Evolutionary conservation across 2,888 invertebrate species (phyloP).

Genomic region (Netelia inedita): DNA sequence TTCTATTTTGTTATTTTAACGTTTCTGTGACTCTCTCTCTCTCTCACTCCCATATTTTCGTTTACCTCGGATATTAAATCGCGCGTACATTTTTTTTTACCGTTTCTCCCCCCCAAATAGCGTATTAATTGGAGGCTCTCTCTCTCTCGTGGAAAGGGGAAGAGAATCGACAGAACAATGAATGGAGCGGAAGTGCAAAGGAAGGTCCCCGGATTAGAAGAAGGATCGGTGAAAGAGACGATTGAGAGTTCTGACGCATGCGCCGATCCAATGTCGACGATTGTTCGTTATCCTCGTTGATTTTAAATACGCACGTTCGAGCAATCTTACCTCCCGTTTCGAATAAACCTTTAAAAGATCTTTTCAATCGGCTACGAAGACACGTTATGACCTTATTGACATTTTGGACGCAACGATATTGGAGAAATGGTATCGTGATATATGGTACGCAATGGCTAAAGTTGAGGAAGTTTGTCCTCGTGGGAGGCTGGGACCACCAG

Average conservation of each 20-base stretch:
- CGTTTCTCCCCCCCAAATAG: too few species aligned
- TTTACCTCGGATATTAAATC: not conserved
- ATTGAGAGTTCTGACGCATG: conserved; percentile 6
- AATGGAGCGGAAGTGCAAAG: not conserved
- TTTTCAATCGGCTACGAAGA: conserved; percentile 52
- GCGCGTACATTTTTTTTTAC: not conserved
- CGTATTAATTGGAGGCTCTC: not conserved
- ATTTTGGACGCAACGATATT: conserved; percentile 66
- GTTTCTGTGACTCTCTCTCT: conserved; percentile 37
- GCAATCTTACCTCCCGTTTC: conserved; percentile 15
- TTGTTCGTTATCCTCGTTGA: not conserved
- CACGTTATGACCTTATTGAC: conserved; percentile 65
- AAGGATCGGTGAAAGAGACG: not conserved
- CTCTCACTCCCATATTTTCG: not conserved
- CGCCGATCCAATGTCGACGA: conserved; percentile 52
- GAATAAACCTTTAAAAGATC: conserved; percentile 14
- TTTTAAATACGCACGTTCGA: conserved; percentile 14
- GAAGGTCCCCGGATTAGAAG: not conserved
- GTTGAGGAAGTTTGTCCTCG: conserved; percentile 62
- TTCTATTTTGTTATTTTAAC: conserved; percentile 52
- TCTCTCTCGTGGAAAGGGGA: conserved; percentile 41
- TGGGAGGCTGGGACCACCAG: conserved; percentile 77
- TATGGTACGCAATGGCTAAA: conserved; percentile 5
- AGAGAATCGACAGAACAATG: conserved; percentile 19
- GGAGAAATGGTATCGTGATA: not conserved